These are phyloP conservation scores for Asteroscopus sphinx DNA, from an alignment of 2,888 invertebrate genomes.

Conservation along the genomic window DNA sequence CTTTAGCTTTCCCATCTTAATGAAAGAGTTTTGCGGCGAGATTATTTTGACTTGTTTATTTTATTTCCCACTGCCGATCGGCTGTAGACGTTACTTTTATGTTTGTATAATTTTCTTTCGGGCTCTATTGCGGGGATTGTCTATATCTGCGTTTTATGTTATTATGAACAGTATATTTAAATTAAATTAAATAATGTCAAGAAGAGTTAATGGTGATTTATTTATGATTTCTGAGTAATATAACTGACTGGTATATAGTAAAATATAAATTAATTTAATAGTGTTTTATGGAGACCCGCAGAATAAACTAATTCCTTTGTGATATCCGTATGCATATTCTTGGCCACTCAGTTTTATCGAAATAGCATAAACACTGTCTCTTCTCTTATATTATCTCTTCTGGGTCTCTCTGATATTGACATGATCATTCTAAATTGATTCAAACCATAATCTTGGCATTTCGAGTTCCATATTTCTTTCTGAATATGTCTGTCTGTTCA, in stretches of 20 bases:
- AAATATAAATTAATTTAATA: too few species aligned
- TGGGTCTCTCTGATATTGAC: too few species aligned
- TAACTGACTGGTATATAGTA: too few species aligned
- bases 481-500: too few species aligned
- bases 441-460: too few species aligned
- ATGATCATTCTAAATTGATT: too few species aligned
- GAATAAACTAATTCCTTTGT: neutral
- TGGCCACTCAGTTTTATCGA: neutral
- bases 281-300: too few species aligned
- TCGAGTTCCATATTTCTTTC: too few species aligned
- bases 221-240: too few species aligned
- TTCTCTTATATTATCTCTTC: too few species aligned
- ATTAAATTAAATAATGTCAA: neutral
- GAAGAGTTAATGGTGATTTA: too few species aligned
- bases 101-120: slow-evolving; percentile 57
- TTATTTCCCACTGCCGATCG: slow-evolving; percentile 64
- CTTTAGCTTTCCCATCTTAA: slow-evolving; percentile 78
- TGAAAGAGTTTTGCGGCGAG: slow-evolving; percentile 80
- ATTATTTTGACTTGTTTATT: slow-evolving; percentile 81
- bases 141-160: slow-evolving; percentile 20
- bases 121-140: slow-evolving; percentile 34
- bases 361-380: too few species aligned
- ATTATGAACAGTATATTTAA: neutral
- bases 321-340: neutral
- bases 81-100: slow-evolving; percentile 43